These are phyloP conservation scores for Darevskia mixta DNA, from an alignment of 2,797 vertebrate genomes.

Conservation along the genomic window DNA sequence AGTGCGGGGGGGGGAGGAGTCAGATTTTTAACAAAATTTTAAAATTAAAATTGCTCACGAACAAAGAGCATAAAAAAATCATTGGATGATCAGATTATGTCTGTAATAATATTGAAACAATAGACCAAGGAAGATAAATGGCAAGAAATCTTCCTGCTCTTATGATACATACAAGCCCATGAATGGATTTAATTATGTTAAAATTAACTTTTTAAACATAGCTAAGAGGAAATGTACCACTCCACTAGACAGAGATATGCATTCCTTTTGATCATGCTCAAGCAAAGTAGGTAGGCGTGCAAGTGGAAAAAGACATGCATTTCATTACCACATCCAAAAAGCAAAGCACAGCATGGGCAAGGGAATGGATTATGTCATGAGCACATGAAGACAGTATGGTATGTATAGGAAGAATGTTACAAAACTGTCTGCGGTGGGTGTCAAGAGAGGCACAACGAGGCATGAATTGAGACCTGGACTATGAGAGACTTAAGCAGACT, in stretches of 20 bases:
- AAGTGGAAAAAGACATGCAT: constrained; percentile 12
- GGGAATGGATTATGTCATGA: constrained; percentile 21
- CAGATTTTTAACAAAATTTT: neutral
- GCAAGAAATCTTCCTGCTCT: neutral
- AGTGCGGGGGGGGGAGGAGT: neutral
- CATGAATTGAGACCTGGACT: constrained; percentile 17
- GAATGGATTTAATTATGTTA: neutral
- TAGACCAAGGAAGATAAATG: neutral
- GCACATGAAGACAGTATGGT: constrained; percentile 28
- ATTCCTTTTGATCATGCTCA: constrained; percentile 10
- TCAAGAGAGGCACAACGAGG: neutral
- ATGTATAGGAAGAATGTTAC: constrained; percentile 12
- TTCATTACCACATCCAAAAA: constrained; percentile 26
- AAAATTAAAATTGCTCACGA: neutral
- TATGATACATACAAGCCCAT: neutral
- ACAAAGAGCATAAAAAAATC: neutral
- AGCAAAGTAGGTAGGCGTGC: neutral
- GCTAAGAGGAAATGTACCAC: neutral
- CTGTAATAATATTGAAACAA: neutral
- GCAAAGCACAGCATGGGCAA: constrained; percentile 10
- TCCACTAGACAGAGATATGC: neutral
- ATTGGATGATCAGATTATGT: neutral
- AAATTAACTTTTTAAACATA: neutral
- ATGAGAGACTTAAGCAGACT: constrained; percentile 10
- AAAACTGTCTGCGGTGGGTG: constrained; percentile 24